phyloP scores from a whole-genome alignment of 2,888 invertebrate genomes.

The Girardia tigrina region DNA sequence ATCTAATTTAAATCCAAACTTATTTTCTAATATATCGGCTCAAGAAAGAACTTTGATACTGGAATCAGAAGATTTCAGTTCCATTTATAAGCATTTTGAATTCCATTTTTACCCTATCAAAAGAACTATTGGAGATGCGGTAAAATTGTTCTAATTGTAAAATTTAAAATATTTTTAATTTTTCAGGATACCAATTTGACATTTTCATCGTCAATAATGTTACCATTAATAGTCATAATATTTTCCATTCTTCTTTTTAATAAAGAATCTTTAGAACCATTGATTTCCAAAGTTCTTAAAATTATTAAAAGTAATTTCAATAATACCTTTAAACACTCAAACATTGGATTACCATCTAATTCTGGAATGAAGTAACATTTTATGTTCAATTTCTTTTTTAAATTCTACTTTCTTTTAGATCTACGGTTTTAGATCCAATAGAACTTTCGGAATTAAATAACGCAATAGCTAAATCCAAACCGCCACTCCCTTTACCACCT shows the following conservation, averaged over 20 bases:
- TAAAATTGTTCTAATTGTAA: background rate
- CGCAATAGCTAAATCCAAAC: background rate
- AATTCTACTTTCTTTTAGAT: too few relatives aligned
- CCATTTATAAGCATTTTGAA: background rate
- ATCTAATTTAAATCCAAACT: background rate
- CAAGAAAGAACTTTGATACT: conserved; percentile 24
- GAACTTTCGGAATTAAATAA: background rate
- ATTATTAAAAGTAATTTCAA: background rate
- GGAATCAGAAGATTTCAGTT: background rate
- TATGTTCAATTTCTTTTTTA: background rate
- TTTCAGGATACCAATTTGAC: background rate
- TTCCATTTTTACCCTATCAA: background rate
- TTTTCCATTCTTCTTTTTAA: background rate
- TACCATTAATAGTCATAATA: background rate
- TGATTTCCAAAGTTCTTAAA: background rate
- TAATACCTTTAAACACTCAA: background rate
- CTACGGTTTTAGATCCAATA: background rate
- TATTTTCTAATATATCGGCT: conserved; percentile 25
- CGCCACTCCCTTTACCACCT: background rate
- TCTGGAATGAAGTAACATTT: background rate
- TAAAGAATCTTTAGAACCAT: background rate
- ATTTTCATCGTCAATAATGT: background rate
- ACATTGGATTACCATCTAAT: background rate
- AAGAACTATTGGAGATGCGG: background rate
- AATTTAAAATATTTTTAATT: background rate